These are phyloP conservation scores for human (Homo sapiens) DNA, from an alignment of 2,113 vertebrate species.

Conservation along the genomic window GRCh38 chr4:84052501-84053000, in stretches of 20 bases:
- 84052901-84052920: no score
- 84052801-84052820: neutral
- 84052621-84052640: fast-evolving
- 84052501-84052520: neutral
- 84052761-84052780: neutral
- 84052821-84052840: neutral
- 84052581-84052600: neutral
- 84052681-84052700: neutral
- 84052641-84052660: neutral
- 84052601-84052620: no score
- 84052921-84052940: no score
- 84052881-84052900: neutral
- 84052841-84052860: neutral
- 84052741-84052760: neutral
- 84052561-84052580: neutral
- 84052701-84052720: neutral
- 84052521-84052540: neutral
- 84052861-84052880: neutral
- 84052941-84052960: no score
- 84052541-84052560: neutral
- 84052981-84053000: no score
- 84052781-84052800: neutral
- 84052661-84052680: fast-evolving
- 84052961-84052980: no score
- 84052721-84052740: neutral